Percentiles rank a stretch among this genome's conserved stretches.
phyloP scores from a whole-genome alignment of 2,888 invertebrate genomes.

The Labia minor region DNA sequence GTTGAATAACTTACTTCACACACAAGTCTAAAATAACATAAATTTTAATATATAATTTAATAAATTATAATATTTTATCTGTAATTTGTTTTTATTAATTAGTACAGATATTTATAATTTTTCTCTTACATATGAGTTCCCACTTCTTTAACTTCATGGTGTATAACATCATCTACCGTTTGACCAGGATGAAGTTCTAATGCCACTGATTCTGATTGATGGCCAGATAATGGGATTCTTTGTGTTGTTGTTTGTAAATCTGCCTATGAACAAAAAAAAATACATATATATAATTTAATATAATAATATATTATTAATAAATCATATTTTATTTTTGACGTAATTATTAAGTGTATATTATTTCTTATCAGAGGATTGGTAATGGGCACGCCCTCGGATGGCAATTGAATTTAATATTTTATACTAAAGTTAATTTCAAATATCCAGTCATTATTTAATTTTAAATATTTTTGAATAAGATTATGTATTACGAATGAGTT shows the following conservation, averaged over 20 bases:
- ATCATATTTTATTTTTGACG: no score
- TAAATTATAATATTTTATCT: no score
- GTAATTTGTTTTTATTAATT: not conserved
- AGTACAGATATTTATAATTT: not conserved
- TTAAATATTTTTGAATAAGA: no score
- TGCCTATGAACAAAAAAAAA: constrained; percentile 45
- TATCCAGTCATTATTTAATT: no score
- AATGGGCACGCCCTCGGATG: no score
- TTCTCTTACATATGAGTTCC: constrained; percentile 83
- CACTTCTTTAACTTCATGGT: constrained; percentile 98
- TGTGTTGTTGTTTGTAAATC: constrained; percentile 90
- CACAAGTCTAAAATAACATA: constrained; percentile 59
- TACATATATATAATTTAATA: constrained; percentile 17
- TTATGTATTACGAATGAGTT: no score
- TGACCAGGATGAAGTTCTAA: constrained; percentile 57
- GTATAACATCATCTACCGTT: constrained; percentile 88
- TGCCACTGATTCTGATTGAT: constrained; percentile 49
- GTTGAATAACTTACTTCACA: constrained; percentile 90
- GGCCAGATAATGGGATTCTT: constrained; percentile 67
- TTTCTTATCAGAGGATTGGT: no score
- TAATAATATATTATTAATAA: no score
- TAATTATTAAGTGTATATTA: no score
- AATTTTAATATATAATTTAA: no score
- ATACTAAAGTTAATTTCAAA: no score
- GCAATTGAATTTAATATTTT: no score